Base-by-base conservation (phyloP, 2,797 vertebrate species). In the Bucorvus abyssinicus region DNA sequence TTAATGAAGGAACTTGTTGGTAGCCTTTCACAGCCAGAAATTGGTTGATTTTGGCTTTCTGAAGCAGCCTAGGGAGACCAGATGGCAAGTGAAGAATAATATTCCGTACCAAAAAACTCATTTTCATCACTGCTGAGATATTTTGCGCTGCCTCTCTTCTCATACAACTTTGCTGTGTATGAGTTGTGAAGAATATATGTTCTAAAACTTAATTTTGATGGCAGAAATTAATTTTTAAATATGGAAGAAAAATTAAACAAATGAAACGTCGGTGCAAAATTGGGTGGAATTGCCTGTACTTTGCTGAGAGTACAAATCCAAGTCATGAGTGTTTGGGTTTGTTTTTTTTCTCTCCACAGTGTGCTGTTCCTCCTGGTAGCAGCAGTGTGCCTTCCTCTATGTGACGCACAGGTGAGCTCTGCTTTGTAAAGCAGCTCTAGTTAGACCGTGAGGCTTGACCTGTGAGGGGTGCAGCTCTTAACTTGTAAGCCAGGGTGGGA, bases 381-480 rank as follows among this genome's bases (percentile, higher is more conserved):
- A 30, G 98, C 98, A 38, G 95, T 96, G 60, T 98, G 97, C 95
- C 98, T 99, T 70, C 98, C 98, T 67, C 90, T 98, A 21, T 98
- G 79, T 36, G 99, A 99, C 78, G 95, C 97, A 45, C 98, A 98
- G 98, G 99, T 99, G 97, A 97, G 95, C 65, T 89, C 71, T 69
- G 61, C 78, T 92, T 91, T 78, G 6, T 64, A 12, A 76, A 85
- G 38, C 50, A 76, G 14, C n/a, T 50, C 18, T n/a, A 26, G 15
- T 16, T 73, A 80, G 42, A 59, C 34, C 74, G 74, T 76, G 53
- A 6, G 89, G 53, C 60, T 75, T 87, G 38, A 21, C 47, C 9
- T 45, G 18, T 1, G 17, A 59, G 27, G 16, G 50, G 14, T 65
- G 47, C 26, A 86, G 44, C 67, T 84, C 93, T 88, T 22, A 20